These are phyloP conservation scores for Acanthosepion pharaonis DNA, from an alignment of 2,888 invertebrate species.

Conservation along the genomic window DNA sequence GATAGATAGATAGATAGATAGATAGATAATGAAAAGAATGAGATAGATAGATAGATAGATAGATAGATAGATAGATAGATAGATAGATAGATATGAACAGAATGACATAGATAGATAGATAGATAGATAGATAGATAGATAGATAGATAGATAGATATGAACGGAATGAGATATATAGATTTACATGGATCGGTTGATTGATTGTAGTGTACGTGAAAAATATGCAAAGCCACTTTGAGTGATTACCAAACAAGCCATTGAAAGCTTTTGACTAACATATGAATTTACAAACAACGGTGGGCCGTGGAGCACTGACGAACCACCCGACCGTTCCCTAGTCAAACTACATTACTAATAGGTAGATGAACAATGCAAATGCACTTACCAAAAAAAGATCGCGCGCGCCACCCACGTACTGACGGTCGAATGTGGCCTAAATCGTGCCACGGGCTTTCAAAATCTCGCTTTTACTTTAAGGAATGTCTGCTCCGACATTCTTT, in stretches of 20 bases:
- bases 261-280: background rate
- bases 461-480: background rate
- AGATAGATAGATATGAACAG: too few species aligned
- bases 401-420: background rate
- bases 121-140: background rate
- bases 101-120: too few species aligned
- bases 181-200: background rate
- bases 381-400: background rate
- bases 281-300: background rate
- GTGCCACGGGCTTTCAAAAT: background rate
- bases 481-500: background rate
- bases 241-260: too few species aligned
- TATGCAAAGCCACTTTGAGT: background rate
- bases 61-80: too few species aligned
- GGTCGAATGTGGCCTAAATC: slow-evolving; percentile 20
- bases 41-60: too few species aligned
- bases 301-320: background rate
- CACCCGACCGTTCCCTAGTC: background rate
- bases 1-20: too few species aligned
- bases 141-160: background rate
- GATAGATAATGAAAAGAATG: too few species aligned
- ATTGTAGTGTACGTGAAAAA: background rate
- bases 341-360: too few species aligned
- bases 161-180: background rate
- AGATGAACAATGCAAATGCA: background rate